Percentiles rank a stretch among this genome's conserved stretches.
Conservation (phyloP, 2,113 vertebrate species). For the Pelvicachromis taeniatus region DNA sequence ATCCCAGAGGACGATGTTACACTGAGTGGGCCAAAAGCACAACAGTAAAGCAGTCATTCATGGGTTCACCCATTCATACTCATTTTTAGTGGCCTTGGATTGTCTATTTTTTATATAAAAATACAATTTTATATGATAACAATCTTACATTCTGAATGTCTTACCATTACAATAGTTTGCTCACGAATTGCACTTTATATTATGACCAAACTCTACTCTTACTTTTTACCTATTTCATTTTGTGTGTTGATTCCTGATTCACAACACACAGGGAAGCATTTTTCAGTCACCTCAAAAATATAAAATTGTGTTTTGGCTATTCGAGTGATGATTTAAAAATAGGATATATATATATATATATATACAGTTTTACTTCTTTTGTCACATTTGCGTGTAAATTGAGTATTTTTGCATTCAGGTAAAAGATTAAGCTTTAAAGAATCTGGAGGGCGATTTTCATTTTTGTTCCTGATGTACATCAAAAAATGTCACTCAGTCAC, state of each 20-base stretch:
- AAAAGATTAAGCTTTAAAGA: not conserved
- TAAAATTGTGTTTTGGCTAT: not conserved
- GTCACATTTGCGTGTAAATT: not conserved
- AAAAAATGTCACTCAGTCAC: not conserved
- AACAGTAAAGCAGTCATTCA: not conserved
- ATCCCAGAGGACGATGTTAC: not conserved
- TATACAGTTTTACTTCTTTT: not conserved
- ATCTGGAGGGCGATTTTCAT: not conserved
- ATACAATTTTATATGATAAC: not conserved
- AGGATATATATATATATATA: not conserved
- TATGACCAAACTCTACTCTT: not conserved
- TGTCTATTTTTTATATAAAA: not conserved
- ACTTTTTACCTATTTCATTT: no score
- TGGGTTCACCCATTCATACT: not conserved
- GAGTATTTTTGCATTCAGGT: not conserved
- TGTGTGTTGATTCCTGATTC: not conserved
- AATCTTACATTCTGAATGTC: not conserved
- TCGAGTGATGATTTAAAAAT: not conserved
- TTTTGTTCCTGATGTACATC: not conserved
- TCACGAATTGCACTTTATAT: not conserved
- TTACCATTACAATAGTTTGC: not conserved
- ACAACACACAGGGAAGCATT: not conserved
- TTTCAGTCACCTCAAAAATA: not conserved
- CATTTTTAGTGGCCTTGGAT: not conserved
- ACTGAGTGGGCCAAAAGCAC: not conserved